Conservation (phyloP, 2,113 vertebrate species). For the Pterocles burchelli region DNA sequence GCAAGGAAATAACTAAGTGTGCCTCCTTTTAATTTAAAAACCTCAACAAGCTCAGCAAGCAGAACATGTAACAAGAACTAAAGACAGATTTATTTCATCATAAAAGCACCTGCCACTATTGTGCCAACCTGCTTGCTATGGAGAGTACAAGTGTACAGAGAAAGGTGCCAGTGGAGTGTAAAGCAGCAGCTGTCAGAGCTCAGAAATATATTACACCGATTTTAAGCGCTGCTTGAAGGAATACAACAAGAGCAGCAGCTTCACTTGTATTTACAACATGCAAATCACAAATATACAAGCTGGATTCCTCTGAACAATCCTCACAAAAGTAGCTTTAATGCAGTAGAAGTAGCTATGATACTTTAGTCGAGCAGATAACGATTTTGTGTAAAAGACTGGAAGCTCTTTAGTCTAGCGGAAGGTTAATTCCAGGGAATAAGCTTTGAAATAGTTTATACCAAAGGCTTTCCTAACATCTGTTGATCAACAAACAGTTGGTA, state of each 20-base stretch:
- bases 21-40: slow-evolving; percentile 23
- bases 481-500: background rate
- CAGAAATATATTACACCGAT: background rate
- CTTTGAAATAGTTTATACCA: background rate
- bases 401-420: background rate
- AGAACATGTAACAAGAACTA: slow-evolving; percentile 5
- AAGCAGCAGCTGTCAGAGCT: background rate
- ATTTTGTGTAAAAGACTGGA: background rate
- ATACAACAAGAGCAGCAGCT: background rate
- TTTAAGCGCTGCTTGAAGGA: background rate
- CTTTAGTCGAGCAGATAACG: background rate
- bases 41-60: background rate
- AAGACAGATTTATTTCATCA: slow-evolving; percentile 37
- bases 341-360: background rate
- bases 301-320: background rate
- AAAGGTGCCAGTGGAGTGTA: slow-evolving; percentile 9
- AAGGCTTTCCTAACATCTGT: background rate
- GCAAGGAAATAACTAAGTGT: background rate
- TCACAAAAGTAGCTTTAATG: background rate
- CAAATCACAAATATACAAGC: background rate
- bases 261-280: background rate
- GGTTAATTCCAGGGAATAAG: background rate
- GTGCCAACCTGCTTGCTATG: background rate
- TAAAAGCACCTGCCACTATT: background rate
- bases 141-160: background rate